phyloP scores from a whole-genome alignment of 2,113 vertebrate genomes.

The Macrotis lagotis region DNA sequence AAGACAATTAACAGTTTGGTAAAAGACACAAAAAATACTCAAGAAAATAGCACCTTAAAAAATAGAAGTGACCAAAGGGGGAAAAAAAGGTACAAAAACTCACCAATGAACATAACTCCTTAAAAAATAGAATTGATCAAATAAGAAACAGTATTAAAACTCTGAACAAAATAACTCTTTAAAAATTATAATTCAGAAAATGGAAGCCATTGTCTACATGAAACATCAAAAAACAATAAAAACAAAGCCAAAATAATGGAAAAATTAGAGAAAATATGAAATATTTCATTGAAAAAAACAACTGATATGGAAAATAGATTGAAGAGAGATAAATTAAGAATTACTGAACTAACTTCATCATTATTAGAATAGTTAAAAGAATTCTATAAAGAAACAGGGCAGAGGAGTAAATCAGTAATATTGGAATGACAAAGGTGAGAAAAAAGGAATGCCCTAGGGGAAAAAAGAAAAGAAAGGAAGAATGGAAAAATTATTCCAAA shows the following conservation, averaged over 20 bases:
- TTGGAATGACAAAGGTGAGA: background rate
- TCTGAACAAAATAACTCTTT: no score
- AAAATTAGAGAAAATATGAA: background rate
- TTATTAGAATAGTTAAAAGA: no score
- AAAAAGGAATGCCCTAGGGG: background rate
- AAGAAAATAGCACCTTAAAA: background rate
- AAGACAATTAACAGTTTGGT: background rate
- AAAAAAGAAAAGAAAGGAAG: background rate
- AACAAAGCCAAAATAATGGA: background rate
- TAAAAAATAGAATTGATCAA: no score
- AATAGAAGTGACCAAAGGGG: background rate
- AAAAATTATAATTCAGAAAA: background rate
- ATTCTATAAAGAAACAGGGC: no score
- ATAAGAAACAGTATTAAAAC: no score
- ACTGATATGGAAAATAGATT: no score
- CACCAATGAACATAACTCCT: background rate
- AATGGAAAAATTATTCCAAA: background rate
- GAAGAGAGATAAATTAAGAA: background rate
- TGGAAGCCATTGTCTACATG: background rate
- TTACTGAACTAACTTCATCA: background rate
- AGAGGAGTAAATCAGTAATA: no score
- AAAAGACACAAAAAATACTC: background rate
- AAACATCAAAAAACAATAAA: background rate
- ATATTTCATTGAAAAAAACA: background rate
- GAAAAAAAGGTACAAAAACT: background rate